These are phyloP conservation scores for Cyclina sinensis DNA, from an alignment of 1,140 invertebrate species.

Conservation along the genomic window DNA sequence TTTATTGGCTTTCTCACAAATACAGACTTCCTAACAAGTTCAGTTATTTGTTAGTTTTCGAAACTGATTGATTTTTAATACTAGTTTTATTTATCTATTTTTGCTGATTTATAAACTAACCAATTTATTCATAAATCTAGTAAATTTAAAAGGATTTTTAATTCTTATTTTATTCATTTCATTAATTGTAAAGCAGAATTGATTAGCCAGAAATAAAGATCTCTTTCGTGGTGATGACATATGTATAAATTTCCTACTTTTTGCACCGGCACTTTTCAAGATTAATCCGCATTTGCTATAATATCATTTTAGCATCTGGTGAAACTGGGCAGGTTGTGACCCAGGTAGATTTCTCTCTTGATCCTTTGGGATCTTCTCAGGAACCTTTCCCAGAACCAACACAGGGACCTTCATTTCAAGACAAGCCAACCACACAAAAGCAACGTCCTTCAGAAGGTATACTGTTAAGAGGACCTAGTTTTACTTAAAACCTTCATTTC, in stretches of 20 bases:
- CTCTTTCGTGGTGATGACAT: slow-evolving; percentile 2
- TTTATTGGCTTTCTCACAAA: slow-evolving; percentile 38
- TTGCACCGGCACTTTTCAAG: neutral
- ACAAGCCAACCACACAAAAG: neutral
- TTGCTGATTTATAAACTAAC: slow-evolving; percentile 4
- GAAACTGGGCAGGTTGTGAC: slow-evolving; percentile 18
- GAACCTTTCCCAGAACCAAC: neutral
- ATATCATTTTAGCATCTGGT: neutral
- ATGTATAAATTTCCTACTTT: neutral
- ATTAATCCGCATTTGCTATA: slow-evolving; percentile 18
- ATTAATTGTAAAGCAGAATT: too few relatives aligned
- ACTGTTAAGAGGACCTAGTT: neutral
- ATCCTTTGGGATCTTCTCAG: slow-evolving; percentile 13
- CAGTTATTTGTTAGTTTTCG: neutral
- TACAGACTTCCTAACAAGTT: slow-evolving; percentile 38
- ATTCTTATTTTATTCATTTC: slow-evolving; percentile 8
- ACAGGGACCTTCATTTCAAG: slow-evolving; percentile 17
- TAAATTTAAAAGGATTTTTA: neutral
- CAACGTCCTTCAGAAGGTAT: slow-evolving; percentile 13
- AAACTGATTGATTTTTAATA: neutral
- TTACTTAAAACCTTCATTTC: slow-evolving; percentile 32
- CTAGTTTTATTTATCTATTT: slow-evolving; percentile 23
- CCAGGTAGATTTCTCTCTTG: slow-evolving; percentile 15
- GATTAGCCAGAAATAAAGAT: neutral
- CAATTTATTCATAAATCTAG: neutral